Percentiles rank a stretch among this genome's conserved stretches.
These are phyloP conservation scores for Brachyistius frenatus DNA, from an alignment of 2,113 vertebrate genomes.

Conservation along the genomic window DNA sequence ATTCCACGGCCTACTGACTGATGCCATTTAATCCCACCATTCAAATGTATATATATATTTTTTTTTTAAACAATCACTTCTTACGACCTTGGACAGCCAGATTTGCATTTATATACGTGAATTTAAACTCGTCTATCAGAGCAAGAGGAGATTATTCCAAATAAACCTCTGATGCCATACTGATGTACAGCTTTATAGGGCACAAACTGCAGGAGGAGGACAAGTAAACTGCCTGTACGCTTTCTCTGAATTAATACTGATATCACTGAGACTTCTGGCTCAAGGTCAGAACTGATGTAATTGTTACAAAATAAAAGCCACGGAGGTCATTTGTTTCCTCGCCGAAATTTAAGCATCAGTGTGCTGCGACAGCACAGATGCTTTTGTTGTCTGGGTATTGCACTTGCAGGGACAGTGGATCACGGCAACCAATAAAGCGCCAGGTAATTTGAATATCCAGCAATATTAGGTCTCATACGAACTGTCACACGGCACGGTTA, in stretches of 20 bases:
- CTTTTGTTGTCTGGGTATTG: constrained; percentile 11
- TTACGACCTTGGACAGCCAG: constrained; percentile 29
- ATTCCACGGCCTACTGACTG: constrained; percentile 36
- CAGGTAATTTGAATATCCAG: background rate
- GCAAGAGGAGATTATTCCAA: constrained; percentile 4
- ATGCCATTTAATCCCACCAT: constrained; percentile 24
- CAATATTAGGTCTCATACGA: background rate
- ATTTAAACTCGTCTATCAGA: constrained; percentile 23
- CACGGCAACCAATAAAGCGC: constrained; percentile 7
- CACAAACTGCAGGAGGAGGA: background rate
- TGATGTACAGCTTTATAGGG: background rate
- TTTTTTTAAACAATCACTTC: constrained; percentile 31
- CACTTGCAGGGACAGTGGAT: background rate
- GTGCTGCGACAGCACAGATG: background rate
- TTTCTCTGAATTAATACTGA: too few species aligned
- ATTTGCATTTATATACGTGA: constrained; percentile 41
- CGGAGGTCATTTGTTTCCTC: background rate
- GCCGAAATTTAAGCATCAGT: background rate
- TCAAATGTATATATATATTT: constrained; percentile 46
- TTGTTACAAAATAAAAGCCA: background rate
- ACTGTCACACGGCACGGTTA: background rate
- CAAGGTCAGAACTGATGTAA: background rate
- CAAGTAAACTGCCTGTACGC: background rate
- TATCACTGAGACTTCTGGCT: background rate
- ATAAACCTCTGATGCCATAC: background rate